These are phyloP conservation scores for Campoplex nolae DNA, from an alignment of 2,888 invertebrate genomes.

Conservation along the genomic window DNA sequence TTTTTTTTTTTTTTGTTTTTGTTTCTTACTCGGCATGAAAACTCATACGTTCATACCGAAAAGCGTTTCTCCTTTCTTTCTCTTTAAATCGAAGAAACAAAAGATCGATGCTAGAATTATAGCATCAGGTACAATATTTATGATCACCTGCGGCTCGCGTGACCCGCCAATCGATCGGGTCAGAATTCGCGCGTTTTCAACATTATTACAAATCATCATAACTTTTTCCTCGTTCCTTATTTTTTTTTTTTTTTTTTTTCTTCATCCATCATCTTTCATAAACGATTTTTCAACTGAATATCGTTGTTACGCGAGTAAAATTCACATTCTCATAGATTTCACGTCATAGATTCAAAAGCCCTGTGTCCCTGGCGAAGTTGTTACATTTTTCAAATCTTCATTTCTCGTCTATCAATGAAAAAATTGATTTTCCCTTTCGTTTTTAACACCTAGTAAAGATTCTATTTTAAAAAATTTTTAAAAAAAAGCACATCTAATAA, in stretches of 20 bases:
- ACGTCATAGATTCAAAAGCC: slow-evolving; percentile 80
- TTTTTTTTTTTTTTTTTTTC: neutral
- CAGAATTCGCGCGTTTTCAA: slow-evolving; percentile 31
- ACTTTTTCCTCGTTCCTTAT: slow-evolving; percentile 50
- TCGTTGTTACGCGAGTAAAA: slow-evolving; percentile 76
- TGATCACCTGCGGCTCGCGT: slow-evolving; percentile 15
- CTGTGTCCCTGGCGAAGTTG: slow-evolving; percentile 69
- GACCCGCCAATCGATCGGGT: slow-evolving; percentile 49
- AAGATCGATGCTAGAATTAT: slow-evolving; percentile 63
- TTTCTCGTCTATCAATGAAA: slow-evolving; percentile 52
- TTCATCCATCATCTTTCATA: slow-evolving; percentile 46
- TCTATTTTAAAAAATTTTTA: slow-evolving; percentile 40
- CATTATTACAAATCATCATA: slow-evolving; percentile 48
- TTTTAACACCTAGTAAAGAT: slow-evolving; percentile 55
- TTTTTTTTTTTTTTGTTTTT: neutral
- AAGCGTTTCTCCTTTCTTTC: slow-evolving; percentile 4
- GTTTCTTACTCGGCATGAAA: slow-evolving; percentile 52
- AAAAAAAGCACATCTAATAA: slow-evolving; percentile 49
- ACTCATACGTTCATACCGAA: slow-evolving; percentile 51
- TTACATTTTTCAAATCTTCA: slow-evolving; percentile 24
- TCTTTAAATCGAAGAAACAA: slow-evolving; percentile 52
- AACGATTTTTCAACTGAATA: slow-evolving; percentile 71
- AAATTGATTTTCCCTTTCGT: slow-evolving; percentile 29
- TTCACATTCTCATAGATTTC: slow-evolving; percentile 79
- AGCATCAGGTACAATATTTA: slow-evolving; percentile 65